Percentiles rank a stretch among this genome's conserved stretches.
These are phyloP conservation scores for Clepsis dumicolana DNA, from an alignment of 2,888 invertebrate genomes.

Conservation along the genomic window DNA sequence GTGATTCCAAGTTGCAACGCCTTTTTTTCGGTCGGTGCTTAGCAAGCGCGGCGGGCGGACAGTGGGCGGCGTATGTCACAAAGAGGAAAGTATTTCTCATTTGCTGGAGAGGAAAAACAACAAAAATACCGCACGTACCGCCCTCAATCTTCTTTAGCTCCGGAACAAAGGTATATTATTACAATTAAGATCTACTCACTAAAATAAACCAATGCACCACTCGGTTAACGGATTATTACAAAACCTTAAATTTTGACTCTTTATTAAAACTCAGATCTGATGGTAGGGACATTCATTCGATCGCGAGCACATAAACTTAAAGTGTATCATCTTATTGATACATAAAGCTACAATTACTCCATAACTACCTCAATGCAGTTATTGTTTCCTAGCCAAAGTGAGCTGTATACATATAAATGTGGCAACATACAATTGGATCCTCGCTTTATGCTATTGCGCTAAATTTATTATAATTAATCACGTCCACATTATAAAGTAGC, in stretches of 20 bases:
- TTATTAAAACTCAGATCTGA: background rate
- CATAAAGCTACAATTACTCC: background rate
- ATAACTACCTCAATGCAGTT: background rate
- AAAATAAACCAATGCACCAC: conserved; percentile 19
- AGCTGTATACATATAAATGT: no score
- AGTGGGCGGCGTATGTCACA: conserved; percentile 74
- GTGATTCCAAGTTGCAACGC: background rate
- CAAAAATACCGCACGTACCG: conserved; percentile 69
- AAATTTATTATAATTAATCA: background rate
- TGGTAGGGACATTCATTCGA: background rate
- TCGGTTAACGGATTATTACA: no score
- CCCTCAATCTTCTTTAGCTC: conserved; percentile 74
- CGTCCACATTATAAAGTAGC: background rate
- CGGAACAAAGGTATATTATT: conserved; percentile 78
- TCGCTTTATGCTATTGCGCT: no score
- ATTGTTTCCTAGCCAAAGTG: no score
- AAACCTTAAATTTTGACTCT: background rate
- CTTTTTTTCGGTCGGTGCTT: conserved; percentile 57
- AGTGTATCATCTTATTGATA: background rate
- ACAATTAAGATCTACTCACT: conserved; percentile 68
- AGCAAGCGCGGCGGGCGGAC: conserved; percentile 59
- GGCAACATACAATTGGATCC: no score
- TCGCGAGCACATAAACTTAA: background rate
- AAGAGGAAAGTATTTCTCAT: conserved; percentile 80
- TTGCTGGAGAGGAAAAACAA: conserved; percentile 71